A percentile compares a stretch with the other conserved stretches of the same genome.
Evolutionary conservation across 1,140 invertebrate species (phyloP).

Genomic region (Bombus turneri): DNA sequence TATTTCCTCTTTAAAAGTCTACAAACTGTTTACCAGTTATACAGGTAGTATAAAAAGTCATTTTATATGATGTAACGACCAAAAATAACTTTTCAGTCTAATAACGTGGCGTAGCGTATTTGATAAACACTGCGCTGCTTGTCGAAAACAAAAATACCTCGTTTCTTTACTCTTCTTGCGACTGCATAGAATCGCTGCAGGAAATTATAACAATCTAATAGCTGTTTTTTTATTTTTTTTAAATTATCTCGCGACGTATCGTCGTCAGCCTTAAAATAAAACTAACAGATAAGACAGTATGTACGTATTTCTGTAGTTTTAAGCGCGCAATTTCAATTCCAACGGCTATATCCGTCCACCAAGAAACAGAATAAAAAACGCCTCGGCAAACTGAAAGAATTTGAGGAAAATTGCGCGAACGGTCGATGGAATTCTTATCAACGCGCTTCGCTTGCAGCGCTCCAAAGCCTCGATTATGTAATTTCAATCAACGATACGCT

Average conservation of each 20-base stretch:
- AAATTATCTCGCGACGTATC: not conserved
- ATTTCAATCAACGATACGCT: conserved; percentile 1
- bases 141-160: not conserved
- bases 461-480: not conserved
- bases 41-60: not conserved
- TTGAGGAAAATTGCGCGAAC: not conserved
- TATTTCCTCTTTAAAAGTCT: not conserved
- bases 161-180: not conserved
- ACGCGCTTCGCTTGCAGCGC: not conserved
- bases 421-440: not conserved
- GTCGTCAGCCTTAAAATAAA: no score
- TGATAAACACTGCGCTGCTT: not conserved
- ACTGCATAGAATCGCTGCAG: not conserved
- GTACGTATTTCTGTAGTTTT: not conserved
- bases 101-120: not conserved
- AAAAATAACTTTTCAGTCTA: not conserved
- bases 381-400: not conserved
- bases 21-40: not conserved
- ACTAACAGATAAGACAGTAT: not conserved
- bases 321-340: not conserved
- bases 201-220: not conserved
- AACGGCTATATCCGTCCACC: not conserved
- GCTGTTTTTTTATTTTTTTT: no score
- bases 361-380: not conserved
- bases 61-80: not conserved